Evolutionary conservation across 2,797 vertebrate species (phyloP).

Genomic region (Merluccius polli): DNA sequence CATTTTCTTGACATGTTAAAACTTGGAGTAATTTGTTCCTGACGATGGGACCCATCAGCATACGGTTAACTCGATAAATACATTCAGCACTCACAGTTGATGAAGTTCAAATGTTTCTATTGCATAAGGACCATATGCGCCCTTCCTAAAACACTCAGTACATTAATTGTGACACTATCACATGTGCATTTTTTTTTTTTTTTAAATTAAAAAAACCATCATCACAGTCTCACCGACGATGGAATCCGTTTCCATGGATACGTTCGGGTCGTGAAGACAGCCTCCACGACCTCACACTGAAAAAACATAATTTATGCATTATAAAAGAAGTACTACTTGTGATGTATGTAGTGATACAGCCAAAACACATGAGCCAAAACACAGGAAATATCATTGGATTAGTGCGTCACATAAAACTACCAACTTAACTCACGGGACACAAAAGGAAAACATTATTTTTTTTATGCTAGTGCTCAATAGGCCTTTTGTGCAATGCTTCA

Average conservation of each 20-base stretch:
- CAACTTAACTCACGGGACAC: conserved; percentile 26
- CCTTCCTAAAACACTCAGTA: conserved; percentile 54
- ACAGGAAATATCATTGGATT: conserved; percentile 44
- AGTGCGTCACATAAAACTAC: conserved; percentile 48
- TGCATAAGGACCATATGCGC: conserved; percentile 55
- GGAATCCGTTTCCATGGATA: conserved; percentile 21
- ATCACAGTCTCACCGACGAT: conserved; percentile 52
- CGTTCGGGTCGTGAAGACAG: not conserved
- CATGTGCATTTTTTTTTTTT: conserved; percentile 47
- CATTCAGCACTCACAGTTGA: conserved; percentile 60
- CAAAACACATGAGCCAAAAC: conserved; percentile 44
- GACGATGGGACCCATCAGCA: conserved; percentile 21
- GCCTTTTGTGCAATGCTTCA: conserved; percentile 22
- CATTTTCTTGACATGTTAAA: conserved; percentile 16
- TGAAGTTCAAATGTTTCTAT: conserved; percentile 44
- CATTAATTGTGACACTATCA: conserved; percentile 51
- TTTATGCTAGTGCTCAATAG: conserved; percentile 23
- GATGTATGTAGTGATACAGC: conserved; percentile 44
- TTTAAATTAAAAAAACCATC: conserved; percentile 59
- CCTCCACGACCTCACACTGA: conserved; percentile 33
- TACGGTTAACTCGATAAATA: conserved; percentile 57
- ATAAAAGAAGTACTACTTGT: conserved; percentile 43
- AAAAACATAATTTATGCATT: conserved; percentile 59
- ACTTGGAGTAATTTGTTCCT: conserved; percentile 37
- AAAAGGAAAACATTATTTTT: conserved; percentile 6